Conservation (phyloP, 2,113 vertebrate genomes). For the Grantiella picta region DNA sequence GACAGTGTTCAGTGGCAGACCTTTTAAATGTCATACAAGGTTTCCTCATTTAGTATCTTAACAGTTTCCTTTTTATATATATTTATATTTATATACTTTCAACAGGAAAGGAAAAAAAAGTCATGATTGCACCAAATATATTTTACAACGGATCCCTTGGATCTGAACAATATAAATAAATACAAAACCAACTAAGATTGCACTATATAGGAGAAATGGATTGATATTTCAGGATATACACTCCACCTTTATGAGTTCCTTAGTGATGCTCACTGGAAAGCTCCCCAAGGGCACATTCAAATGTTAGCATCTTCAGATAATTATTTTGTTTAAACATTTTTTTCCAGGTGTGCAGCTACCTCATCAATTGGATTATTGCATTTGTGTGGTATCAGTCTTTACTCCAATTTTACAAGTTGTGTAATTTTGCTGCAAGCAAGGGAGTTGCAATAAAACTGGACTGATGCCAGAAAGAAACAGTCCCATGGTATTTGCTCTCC, state of each 20-base stretch:
- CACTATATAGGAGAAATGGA: conserved; percentile 75
- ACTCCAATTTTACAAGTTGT: conserved; percentile 26
- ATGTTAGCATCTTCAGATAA: conserved; percentile 41
- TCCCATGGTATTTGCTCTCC: not conserved
- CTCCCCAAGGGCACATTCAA: conserved; percentile 17
- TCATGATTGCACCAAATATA: conserved; percentile 76
- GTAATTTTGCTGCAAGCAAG: conserved; percentile 47
- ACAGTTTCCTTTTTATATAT: conserved; percentile 69
- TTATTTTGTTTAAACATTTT: conserved; percentile 24
- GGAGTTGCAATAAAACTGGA: conserved; percentile 32
- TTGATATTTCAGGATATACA: conserved; percentile 57
- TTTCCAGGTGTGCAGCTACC: conserved; percentile 7
- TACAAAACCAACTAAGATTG: conserved; percentile 80
- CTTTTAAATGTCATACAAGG: conserved; percentile 46
- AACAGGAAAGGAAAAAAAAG: conserved; percentile 68
- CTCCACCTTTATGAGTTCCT: conserved; percentile 54
- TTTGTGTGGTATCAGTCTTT: conserved; percentile 23
- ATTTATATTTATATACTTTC: conserved; percentile 71
- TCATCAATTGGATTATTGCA: conserved; percentile 45
- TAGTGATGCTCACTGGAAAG: conserved; percentile 38
- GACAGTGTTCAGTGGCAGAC: conserved; percentile 61
- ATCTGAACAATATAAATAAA: conserved; percentile 84
- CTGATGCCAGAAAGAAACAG: conserved; percentile 18
- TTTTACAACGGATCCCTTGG: conserved; percentile 81
- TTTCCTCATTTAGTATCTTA: conserved; percentile 56